A percentile compares a stretch with the other conserved stretches of the same genome.
phyloP scores from a whole-genome alignment of 1,140 invertebrate species.

The Phortica variegata region DNA sequence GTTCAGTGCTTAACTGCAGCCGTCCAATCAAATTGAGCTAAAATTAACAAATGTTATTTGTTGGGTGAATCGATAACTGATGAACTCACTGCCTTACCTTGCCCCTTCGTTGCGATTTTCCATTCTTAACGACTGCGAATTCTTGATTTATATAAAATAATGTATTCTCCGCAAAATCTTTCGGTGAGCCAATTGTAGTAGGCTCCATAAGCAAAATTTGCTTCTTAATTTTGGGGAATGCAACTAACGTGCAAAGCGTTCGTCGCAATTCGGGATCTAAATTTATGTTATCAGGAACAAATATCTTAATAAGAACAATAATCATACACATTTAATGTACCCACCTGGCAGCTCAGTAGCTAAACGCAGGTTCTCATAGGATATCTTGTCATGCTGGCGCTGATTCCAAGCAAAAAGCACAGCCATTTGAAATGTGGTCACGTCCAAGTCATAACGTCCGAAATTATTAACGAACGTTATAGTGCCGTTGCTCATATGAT shows the following conservation, averaged over 20 bases:
- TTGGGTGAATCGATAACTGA: too few relatives aligned
- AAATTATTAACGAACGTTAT: constrained; percentile 93
- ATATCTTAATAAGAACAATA: not conserved
- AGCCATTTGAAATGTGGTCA: constrained; percentile 99
- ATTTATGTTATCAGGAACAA: too few relatives aligned
- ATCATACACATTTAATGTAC: not conserved
- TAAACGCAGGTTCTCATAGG: constrained; percentile 91
- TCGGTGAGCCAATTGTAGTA: constrained; percentile 72
- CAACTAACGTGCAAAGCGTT: constrained; percentile 95
- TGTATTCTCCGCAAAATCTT: constrained; percentile 92
- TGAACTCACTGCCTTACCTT: constrained; percentile 63
- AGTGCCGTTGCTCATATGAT: constrained; percentile 99
- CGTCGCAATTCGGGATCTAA: constrained; percentile 87
- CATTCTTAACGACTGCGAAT: constrained; percentile 89
- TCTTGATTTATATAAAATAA: constrained; percentile 97
- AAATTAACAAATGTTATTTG: not conserved
- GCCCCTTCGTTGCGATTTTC: constrained; percentile 88
- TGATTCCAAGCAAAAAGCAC: constrained; percentile 99
- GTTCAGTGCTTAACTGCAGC: constrained; percentile 91
- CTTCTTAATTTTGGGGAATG: constrained; percentile 95
- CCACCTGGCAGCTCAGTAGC: constrained; percentile 88
- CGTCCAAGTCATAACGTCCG: constrained; percentile 95
- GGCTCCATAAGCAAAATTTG: constrained; percentile 85
- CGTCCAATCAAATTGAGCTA: constrained; percentile 88
- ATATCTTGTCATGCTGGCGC: constrained; percentile 84